A percentile compares a stretch with the other conserved stretches of the same genome.
These are phyloP conservation scores for Thamnophis sirtalis DNA, from an alignment of 2,113 vertebrate genomes.

Conservation along the genomic window DNA sequence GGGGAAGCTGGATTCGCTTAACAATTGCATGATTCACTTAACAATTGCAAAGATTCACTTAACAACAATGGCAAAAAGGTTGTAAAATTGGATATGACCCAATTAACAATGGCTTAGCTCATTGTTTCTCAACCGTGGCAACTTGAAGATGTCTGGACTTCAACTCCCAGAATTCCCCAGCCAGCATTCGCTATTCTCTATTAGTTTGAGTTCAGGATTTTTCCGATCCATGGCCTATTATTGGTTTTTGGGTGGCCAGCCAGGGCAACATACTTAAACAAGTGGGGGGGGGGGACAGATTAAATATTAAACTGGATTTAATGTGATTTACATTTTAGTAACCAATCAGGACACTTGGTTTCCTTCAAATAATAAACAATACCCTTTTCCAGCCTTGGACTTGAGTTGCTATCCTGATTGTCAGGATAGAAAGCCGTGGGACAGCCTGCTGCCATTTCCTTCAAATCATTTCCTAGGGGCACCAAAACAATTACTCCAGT, in stretches of 20 bases:
- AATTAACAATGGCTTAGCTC: background rate
- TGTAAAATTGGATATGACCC: background rate
- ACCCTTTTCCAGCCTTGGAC: background rate
- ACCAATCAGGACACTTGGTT: background rate
- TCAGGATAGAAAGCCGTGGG: conserved; percentile 28
- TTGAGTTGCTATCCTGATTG: conserved; percentile 49
- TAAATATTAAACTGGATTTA: background rate
- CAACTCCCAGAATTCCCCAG: no score
- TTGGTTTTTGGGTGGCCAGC: background rate
- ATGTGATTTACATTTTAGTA: background rate
- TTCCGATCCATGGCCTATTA: background rate
- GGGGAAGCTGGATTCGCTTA: background rate
- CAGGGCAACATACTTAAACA: background rate
- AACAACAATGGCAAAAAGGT: background rate
- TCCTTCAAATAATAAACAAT: conserved; percentile 12
- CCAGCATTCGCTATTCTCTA: no score
- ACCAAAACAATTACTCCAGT: conserved; percentile 22
- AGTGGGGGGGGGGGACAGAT: background rate
- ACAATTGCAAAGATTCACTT: background rate
- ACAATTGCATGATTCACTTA: background rate
- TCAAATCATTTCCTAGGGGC: conserved; percentile 27
- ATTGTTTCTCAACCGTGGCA: no score
- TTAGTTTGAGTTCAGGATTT: background rate
- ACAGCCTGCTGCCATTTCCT: conserved; percentile 32
- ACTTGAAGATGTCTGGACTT: no score